Evolutionary conservation across 2,797 vertebrate species (phyloP).

Genomic region (Chromobotia macracanthus): DNA sequence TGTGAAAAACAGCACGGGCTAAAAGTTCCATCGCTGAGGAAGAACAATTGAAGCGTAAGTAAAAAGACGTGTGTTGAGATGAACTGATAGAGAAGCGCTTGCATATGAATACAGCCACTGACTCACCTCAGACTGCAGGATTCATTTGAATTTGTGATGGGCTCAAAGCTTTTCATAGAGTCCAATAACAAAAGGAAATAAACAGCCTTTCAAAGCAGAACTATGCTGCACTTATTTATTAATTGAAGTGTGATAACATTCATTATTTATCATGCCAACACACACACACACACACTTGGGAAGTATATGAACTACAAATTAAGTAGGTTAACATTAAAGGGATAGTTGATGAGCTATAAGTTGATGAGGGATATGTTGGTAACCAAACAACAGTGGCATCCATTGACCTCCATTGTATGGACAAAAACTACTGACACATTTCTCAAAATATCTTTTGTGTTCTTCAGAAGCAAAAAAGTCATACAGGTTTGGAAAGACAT

Average conservation of each 20-base stretch:
- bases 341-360: too few relatives aligned
- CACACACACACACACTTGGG: not conserved
- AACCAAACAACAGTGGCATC: too few relatives aligned
- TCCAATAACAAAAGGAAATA: slow-evolving; percentile 32
- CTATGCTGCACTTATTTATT: slow-evolving; percentile 13
- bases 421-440: too few relatives aligned
- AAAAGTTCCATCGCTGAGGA: slow-evolving; percentile 15
- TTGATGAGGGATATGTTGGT: too few relatives aligned
- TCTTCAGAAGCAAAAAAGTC: too few relatives aligned
- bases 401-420: too few relatives aligned
- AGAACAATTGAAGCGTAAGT: slow-evolving; percentile 36
- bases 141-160: slow-evolving; percentile 23
- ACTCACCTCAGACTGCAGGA: not conserved
- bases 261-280: slow-evolving; percentile 21
- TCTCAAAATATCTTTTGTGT: too few relatives aligned
- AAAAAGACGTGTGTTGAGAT: slow-evolving; percentile 34
- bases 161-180: slow-evolving; percentile 25
- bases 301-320: not conserved
- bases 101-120: slow-evolving; percentile 31
- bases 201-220: slow-evolving; percentile 26
- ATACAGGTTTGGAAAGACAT: too few relatives aligned
- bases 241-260: slow-evolving; percentile 28
- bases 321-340: not conserved
- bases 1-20: slow-evolving; percentile 16
- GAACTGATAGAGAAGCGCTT: slow-evolving; percentile 18